Base-by-base conservation (phyloP, 2,888 invertebrate species). In the Sarcophaga rosellei region DNA sequence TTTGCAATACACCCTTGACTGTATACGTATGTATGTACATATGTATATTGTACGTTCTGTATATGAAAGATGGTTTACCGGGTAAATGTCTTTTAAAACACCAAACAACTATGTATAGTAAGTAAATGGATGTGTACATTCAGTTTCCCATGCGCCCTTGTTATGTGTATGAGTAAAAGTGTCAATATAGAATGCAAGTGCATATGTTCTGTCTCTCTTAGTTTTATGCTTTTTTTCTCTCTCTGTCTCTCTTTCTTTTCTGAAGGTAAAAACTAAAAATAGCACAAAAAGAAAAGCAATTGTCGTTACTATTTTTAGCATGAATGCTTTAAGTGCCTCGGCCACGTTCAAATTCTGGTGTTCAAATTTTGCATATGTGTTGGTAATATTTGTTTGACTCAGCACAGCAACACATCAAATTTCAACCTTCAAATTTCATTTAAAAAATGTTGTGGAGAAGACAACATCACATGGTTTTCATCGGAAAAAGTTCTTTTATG, bases 251-350 rank as follows among this genome's bases (percentile, higher is more conserved):
- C 23, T 20, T 21, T 23, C 20, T 21, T 44, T 57, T 66, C 20
- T 83, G 83, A 86, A 86, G 86, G 85, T 82, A 69, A 86, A 73
- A 73, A 59, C 76, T 86, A 86, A 86, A 86, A 80, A 86, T 86
- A 86, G 86, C 61, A 79, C 72, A 81, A 47, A n/a, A 79, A 73
- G 75, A 73, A 86, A 82, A 76, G 66, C 72, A 75, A 85, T 79
- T 85, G 82, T 57, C 85, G 72, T 80, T 80, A 69, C 86, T 86
- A 86, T 86, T 86, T 86, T 86, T 86, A 86, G 86, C 77, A 74
- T 80, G 76, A 80, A 81, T 83, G 76, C 78, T 62, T n/a, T n/a
- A n/a, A n/a, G n/a, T n/a, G n/a, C n/a, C n/a, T n/a, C n/a, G n/a
- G n/a, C n/a, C n/a, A n/a, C n/a, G n/a, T n/a, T n/a, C n/a, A n/a